phyloP scores from a whole-genome alignment of 2,797 vertebrate genomes.

The Anas acuta region DNA sequence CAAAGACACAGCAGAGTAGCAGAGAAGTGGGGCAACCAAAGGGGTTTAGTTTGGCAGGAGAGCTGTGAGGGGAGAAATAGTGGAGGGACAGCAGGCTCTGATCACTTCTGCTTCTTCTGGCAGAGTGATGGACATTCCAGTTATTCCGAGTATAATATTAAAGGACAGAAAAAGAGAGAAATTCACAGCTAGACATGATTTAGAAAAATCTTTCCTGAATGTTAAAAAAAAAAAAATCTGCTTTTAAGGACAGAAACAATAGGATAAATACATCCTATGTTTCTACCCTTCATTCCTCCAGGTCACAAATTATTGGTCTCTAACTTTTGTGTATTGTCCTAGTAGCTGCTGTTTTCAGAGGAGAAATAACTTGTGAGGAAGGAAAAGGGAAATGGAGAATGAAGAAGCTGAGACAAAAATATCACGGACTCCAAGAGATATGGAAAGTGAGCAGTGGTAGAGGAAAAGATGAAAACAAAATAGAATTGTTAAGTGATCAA shows the following conservation, averaged over 20 bases:
- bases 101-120: background rate
- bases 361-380: background rate
- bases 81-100: background rate
- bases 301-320: background rate
- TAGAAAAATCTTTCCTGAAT: background rate
- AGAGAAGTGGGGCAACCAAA: background rate
- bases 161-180: background rate
- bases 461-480: background rate
- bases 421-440: background rate
- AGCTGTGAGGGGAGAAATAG: background rate
- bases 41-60: background rate
- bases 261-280: background rate
- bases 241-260: background rate
- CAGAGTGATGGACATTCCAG: fast-evolving
- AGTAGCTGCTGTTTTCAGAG: background rate
- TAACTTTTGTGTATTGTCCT: background rate
- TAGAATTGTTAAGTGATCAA: background rate
- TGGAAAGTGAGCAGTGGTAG: fast-evolving
- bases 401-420: background rate
- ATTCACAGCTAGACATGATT: background rate
- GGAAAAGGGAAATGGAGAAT: background rate
- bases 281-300: background rate
- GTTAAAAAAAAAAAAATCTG: background rate
- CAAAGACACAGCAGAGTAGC: background rate
- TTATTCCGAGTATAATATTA: background rate